These are phyloP conservation scores for Catalaphyllia jardinei DNA, from an alignment of 64 coral and sea anemone genomes.

Conservation along the genomic window DNA sequence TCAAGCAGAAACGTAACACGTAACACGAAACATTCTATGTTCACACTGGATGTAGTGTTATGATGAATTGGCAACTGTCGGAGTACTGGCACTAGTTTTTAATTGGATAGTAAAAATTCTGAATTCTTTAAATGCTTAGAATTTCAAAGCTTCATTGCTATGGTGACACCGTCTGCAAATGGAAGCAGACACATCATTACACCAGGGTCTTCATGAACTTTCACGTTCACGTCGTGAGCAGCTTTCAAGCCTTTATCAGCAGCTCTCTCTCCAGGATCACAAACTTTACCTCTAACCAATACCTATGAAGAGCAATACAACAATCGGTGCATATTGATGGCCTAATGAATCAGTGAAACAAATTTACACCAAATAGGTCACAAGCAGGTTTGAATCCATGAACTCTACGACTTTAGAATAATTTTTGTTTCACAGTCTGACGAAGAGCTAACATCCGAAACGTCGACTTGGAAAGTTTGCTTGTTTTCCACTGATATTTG, in stretches of 20 bases:
- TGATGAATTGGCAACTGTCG: no score
- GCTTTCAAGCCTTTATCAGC: background rate
- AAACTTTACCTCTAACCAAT: slow-evolving; percentile 43
- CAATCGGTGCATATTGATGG: background rate
- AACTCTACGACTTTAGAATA: no score
- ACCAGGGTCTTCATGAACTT: slow-evolving; percentile 80
- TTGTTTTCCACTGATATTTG: no score
- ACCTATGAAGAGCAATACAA: slow-evolving; percentile 24
- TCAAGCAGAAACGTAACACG: no score
- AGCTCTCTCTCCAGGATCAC: slow-evolving; percentile 28
- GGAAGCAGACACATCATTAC: slow-evolving; percentile 69
- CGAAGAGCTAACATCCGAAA: no score
- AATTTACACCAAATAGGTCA: no score
- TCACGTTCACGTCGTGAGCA: slow-evolving; percentile 78
- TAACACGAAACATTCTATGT: no score
- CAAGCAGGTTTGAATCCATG: no score
- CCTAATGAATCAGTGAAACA: no score
- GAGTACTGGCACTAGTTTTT: background rate
- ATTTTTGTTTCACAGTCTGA: no score
- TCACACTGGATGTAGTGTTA: no score
- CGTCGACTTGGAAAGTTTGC: no score
- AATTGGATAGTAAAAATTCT: background rate
- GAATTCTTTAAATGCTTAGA: background rate
- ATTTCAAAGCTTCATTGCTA: slow-evolving; percentile 55
- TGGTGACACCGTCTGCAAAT: slow-evolving; percentile 78